Percentiles rank a stretch among this genome's conserved stretches.
Conservation (phyloP, 1,140 invertebrate species). For the Scaptomyza hsui region DNA sequence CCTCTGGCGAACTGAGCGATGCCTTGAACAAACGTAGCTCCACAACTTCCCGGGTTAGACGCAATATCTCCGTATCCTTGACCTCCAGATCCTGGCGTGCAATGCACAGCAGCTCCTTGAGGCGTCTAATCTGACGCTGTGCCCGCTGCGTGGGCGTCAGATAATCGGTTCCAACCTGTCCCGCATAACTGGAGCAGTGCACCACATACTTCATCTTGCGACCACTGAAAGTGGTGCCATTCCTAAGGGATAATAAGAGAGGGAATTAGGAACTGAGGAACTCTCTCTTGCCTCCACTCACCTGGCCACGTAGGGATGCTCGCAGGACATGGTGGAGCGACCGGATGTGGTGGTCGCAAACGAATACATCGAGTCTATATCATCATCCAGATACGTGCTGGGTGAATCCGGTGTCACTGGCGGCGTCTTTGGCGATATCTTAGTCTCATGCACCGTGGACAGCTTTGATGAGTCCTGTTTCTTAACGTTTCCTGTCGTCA, state of each 20-base stretch:
- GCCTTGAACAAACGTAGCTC: conserved; percentile 91
- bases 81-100: conserved; percentile 90
- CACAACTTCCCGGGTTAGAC: conserved; percentile 92
- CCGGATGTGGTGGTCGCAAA: conserved; percentile 89
- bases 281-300: conserved; percentile 31
- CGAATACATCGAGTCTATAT: conserved; percentile 90
- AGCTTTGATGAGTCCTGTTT: conserved; percentile 27
- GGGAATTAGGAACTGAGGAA: too few species aligned
- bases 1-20: conserved; percentile 89
- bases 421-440: conserved; percentile 85
- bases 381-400: conserved; percentile 86
- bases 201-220: conserved; percentile 90
- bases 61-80: conserved; percentile 91
- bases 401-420: conserved; percentile 86
- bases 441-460: conserved; percentile 66
- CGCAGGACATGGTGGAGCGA: conserved; percentile 85
- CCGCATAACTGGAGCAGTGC: conserved; percentile 91
- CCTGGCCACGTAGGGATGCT: conserved; percentile 90
- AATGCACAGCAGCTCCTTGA: conserved; percentile 89
- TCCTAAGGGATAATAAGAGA: conserved; percentile 84
- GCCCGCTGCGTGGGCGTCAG: conserved; percentile 93
- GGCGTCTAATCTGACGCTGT: conserved; percentile 89
- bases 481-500: background rate
- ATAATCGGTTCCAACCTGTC: conserved; percentile 90
- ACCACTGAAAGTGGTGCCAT: conserved; percentile 90